Evolutionary conservation across 2,113 vertebrate species (phyloP).

Genomic region (Gobio gobio): DNA sequence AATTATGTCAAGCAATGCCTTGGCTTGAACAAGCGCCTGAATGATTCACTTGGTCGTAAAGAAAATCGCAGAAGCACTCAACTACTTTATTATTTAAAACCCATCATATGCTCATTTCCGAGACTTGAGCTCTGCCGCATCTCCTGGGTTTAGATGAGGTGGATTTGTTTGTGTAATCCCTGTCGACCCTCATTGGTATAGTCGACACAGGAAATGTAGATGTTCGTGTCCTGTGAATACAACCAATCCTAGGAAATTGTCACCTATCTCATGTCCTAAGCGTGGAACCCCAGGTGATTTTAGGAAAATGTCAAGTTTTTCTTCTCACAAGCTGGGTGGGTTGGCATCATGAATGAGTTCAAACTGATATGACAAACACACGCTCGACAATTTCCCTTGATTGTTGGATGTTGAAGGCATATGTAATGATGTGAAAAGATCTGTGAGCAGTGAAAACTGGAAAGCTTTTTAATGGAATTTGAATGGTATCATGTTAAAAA

Average conservation of each 20-base stretch:
- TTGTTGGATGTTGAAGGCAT: constrained; percentile 49
- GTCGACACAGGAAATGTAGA: background rate
- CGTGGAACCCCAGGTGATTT: constrained; percentile 28
- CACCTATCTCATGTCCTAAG: constrained; percentile 47
- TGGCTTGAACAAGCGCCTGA: constrained; percentile 12
- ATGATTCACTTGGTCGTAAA: constrained; percentile 21
- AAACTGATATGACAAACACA: constrained; percentile 11
- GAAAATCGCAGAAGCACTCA: background rate
- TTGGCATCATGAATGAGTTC: constrained; percentile 37
- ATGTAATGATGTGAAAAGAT: constrained; percentile 33
- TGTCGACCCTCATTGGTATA: background rate
- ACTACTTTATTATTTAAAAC: constrained; percentile 39
- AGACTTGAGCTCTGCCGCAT: background rate
- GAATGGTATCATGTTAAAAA: background rate
- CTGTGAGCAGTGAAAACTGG: background rate
- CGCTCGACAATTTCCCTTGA: constrained; percentile 58
- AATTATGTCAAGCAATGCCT: constrained; percentile 45
- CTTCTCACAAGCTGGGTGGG: background rate
- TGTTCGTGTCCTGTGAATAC: constrained; percentile 52
- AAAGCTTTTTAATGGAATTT: background rate
- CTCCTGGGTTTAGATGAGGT: background rate
- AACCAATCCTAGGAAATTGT: background rate
- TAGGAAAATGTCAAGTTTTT: constrained; percentile 2
- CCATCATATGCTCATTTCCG: constrained; percentile 26
- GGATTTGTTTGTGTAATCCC: background rate